These are phyloP conservation scores for Drosophila elegans DNA, from an alignment of 1,140 invertebrate genomes.

Conservation along the genomic window DNA sequence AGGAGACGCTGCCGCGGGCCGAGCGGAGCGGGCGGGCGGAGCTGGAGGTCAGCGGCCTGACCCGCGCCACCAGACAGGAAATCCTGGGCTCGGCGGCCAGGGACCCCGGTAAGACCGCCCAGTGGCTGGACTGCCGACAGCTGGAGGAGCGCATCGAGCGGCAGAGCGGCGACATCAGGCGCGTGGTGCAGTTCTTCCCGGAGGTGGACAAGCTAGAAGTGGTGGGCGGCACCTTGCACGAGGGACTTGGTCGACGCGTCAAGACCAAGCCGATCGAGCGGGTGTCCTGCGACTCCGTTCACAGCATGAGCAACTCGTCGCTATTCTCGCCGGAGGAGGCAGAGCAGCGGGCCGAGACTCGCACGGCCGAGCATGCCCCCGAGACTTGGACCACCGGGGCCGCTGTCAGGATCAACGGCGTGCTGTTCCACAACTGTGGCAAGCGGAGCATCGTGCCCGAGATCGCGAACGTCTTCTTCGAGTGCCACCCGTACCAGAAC, in stretches of 20 bases:
- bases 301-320: constrained; percentile 26
- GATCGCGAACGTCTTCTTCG: constrained; percentile 29
- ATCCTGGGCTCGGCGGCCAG: constrained; percentile 27
- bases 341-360: not conserved
- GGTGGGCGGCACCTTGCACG: constrained; percentile 31
- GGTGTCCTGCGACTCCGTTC: constrained; percentile 3
- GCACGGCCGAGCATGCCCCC: not conserved
- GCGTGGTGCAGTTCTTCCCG: constrained; percentile 63
- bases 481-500: constrained; percentile 56
- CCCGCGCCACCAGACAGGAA: constrained; percentile 42
- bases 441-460: not conserved
- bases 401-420: constrained; percentile 45
- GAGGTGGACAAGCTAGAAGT: constrained; percentile 61
- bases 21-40: constrained; percentile 16
- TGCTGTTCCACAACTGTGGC: constrained; percentile 8
- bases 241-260: not conserved
- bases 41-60: constrained; percentile 61
- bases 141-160: constrained; percentile 41
- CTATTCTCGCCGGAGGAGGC: not conserved
- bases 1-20: constrained; percentile 60
- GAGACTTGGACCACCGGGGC: not conserved
- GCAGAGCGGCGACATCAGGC: constrained; percentile 41
- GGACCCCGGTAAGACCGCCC: not conserved
- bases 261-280: constrained; percentile 17
- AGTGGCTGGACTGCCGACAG: constrained; percentile 56